Conservation (phyloP, 2,888 invertebrate genomes). For the Lepidochitona cinerea region DNA sequence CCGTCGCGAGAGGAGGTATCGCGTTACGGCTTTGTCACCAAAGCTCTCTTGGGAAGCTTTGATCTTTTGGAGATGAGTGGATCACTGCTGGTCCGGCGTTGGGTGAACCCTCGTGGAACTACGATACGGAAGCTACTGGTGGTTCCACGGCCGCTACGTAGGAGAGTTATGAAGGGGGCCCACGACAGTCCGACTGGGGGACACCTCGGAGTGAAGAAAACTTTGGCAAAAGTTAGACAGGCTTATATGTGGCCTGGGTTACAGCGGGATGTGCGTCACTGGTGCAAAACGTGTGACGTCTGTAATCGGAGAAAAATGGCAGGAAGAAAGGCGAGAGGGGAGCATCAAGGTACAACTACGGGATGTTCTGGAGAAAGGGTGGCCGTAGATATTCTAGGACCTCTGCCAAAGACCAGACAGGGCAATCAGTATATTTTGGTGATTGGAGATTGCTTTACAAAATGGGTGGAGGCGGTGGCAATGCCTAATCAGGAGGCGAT, state of each 20-base stretch:
- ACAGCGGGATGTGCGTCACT: conserved; percentile 10
- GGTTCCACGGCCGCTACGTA: conserved; percentile 6
- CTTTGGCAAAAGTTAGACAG: conserved; percentile 12
- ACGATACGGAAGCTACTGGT: background rate
- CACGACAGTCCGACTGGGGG: conserved; percentile 8
- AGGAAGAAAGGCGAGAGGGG: conserved; percentile 13
- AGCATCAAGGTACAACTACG: conserved; percentile 18
- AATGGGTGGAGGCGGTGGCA: conserved; percentile 28
- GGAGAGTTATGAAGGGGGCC: conserved; percentile 4
- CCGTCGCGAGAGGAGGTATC: background rate
- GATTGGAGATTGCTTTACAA: conserved; percentile 31
- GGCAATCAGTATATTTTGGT: conserved; percentile 28
- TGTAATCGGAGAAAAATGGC: conserved; percentile 20
- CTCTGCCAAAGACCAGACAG: conserved; percentile 18
- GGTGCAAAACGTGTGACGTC: conserved; percentile 1
- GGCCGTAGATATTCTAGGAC: conserved; percentile 24
- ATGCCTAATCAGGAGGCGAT: conserved; percentile 25
- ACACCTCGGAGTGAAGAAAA: conserved; percentile 20
- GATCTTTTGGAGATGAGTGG: background rate
- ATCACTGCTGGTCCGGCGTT: background rate
- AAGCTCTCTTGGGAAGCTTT: background rate
- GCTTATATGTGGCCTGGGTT: conserved; percentile 14
- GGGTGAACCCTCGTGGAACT: background rate
- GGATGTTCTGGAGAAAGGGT: conserved; percentile 21
- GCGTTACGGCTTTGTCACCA: background rate